phyloP scores from a whole-genome alignment of 2,113 vertebrate genomes.

The Bufo gargarizans region DNA sequence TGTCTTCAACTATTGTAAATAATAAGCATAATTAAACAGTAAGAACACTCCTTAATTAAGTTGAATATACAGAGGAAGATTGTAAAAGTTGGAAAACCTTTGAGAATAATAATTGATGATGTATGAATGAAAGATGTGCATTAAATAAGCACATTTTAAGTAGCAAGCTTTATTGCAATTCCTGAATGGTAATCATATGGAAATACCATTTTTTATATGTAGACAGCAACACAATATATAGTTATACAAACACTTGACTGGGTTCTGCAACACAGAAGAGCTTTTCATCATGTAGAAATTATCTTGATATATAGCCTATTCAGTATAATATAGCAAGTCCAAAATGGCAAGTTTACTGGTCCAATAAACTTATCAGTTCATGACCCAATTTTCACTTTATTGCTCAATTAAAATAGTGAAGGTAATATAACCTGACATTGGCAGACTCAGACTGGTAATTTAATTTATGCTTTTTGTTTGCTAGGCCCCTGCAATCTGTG shows the following conservation, averaged over 20 bases:
- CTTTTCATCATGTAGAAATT: not conserved
- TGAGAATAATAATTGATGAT: too few species aligned
- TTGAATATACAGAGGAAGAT: too few species aligned
- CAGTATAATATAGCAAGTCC: not conserved
- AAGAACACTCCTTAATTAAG: too few species aligned
- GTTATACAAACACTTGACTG: not conserved
- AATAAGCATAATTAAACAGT: too few species aligned
- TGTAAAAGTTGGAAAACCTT: not conserved
- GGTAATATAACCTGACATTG: not conserved
- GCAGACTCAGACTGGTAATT: not conserved
- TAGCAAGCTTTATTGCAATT: not conserved
- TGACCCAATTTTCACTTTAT: slow-evolving; percentile 10
- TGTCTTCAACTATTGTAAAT: too few species aligned
- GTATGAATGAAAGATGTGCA: too few species aligned
- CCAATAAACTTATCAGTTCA: slow-evolving; percentile 7
- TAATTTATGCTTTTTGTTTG: not conserved
- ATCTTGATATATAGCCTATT: not conserved
- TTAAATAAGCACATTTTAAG: too few species aligned
- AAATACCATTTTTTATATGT: not conserved
- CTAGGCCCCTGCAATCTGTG: not conserved
- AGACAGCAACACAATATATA: not conserved
- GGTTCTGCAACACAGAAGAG: not conserved
- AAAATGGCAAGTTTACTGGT: not conserved
- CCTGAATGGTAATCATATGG: not conserved
- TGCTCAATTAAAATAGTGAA: not conserved